Evolutionary conservation across 92 coral and sea anemone species (phyloP), one percentile per base, ranked within the genome.

Genomic region (Porites lobata): DNA sequence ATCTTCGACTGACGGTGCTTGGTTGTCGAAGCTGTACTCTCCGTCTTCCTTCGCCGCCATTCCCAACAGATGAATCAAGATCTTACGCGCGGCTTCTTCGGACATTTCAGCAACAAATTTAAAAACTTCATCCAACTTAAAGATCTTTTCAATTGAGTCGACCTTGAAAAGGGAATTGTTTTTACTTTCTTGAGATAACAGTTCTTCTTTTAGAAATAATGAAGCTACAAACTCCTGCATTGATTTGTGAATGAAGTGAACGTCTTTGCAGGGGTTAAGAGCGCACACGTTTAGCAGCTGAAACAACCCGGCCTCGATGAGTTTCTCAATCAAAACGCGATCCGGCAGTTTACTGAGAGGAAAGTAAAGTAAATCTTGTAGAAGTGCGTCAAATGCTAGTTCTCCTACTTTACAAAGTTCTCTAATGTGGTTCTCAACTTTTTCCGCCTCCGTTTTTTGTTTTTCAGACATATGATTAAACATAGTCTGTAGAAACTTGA

Each of bases 341-440:
- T 21, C 80, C 20, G 67, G 80, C 7, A 76, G 65, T 76, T 76
- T 5, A 15, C 14, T 8, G 2, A 21, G 0, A 15, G n/a, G 66
- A 6, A 76, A 6, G 11, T 1, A 76, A 14, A 76, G 66, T 13
- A 0, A 6, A 14, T 22, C 19, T 56, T 7, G 80, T 47, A 76
- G 22, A 76, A 76, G 67, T 6, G 80, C 66, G 15, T 76, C 80
- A 22, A 56, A 76, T 1, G 80, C 80, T 19, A 53, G 65, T 50
- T 22, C 57, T 14, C 80, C 80, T 54, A 54, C 2, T 11, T 21
- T 22, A 75, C 43, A n/a, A 11, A 75, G 9, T 26, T 75, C 65
- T 75, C 22, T n/a, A 13, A 6, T 52, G 79, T 21, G 2, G 3
- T 3, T 21, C 0, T 18, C 43, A 20, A 75, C 7, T 10, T 54